Base-by-base conservation (phyloP, 2,113 vertebrate genomes). In the Cygnus atratus region DNA sequence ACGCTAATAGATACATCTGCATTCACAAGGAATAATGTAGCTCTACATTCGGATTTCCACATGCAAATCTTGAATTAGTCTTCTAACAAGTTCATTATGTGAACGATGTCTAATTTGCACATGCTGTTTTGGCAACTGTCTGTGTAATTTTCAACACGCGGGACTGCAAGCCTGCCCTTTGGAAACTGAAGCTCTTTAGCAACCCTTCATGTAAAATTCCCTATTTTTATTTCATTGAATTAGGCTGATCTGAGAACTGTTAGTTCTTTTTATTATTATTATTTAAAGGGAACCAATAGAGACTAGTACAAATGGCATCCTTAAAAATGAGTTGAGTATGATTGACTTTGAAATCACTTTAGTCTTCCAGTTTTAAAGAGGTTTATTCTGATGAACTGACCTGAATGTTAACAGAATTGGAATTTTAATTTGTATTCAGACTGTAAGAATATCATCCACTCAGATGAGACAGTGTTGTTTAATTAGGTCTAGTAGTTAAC, bases 401-500 rank as follows among this genome's bases (percentile, higher is more conserved):
- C 97, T 97, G 98, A 97, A 98, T 98, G 97, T 87, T 98, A 97
- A 97, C 54, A 74, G 96, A 96, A 73, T 54, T 65, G 88, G 97
- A 92, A 91, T 97, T 96, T 98, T 97, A 84, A 98, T 98, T 98
- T 98, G 97, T 97, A 98, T 98, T 98, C 98, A 97, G 96, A 97
- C 67, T 90, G 97, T 95, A 95, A 84, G 97, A 93, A 93, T 95
- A 96, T 87, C 95, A 95, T 96, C 90, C 86, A 61, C 95, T 97
- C 93, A 31, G 84, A 96, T 97, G 97, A 98, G 97, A 94, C 63
- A 92, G 87, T 84, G 97, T 96, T 96, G 96, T 97, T 97, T 98
- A 98, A 98, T 98, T 98, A 98, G 98, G 97, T 98, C 97, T 98
- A 94, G 97, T 95, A 96, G 97, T 98, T 98, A 98, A 96, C 94